Evolutionary conservation across 1,140 invertebrate species (phyloP).

Genomic region (Drosophila biarmipes): DNA sequence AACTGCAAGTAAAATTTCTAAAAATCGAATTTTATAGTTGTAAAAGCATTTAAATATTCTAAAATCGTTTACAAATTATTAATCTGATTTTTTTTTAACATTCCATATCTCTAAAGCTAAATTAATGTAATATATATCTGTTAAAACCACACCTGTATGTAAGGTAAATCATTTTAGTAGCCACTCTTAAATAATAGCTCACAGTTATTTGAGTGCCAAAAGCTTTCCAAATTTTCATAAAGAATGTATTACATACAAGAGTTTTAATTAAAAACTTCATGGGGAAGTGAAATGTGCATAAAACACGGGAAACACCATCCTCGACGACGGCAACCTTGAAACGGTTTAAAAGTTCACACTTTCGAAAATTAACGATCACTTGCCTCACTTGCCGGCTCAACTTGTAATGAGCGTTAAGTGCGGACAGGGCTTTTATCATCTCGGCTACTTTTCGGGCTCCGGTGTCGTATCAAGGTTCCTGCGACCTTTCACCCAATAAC

Average conservation of each 20-base stretch:
- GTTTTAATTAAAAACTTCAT: slow-evolving; percentile 48
- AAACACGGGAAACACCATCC: slow-evolving; percentile 18
- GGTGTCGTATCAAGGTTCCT: slow-evolving; percentile 37
- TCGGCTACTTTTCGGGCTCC: slow-evolving; percentile 3
- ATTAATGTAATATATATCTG: too few species aligned
- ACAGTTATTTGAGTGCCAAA: slow-evolving; percentile 1
- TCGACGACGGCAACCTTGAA: slow-evolving; percentile 40
- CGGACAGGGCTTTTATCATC: slow-evolving; percentile 1
- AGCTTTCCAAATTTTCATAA: neutral
- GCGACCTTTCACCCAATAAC: slow-evolving; percentile 30
- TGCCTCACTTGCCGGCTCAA: slow-evolving; percentile 35
- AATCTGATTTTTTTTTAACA: too few species aligned
- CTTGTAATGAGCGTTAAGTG: slow-evolving; percentile 45
- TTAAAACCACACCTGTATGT: too few species aligned
- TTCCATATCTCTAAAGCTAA: too few species aligned
- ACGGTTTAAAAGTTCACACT: slow-evolving; percentile 45
- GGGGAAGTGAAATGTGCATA: slow-evolving; percentile 36
- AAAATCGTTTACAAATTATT: too few species aligned
- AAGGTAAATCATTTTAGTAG: neutral
- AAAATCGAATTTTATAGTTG: too few species aligned
- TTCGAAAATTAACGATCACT: slow-evolving; percentile 52
- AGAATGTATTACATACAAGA: slow-evolving; percentile 15
- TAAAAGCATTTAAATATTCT: too few species aligned
- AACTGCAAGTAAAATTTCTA: too few species aligned
- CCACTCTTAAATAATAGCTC: neutral